phyloP scores from a whole-genome alignment of 2,888 invertebrate species.

The Prosapia bicincta region DNA sequence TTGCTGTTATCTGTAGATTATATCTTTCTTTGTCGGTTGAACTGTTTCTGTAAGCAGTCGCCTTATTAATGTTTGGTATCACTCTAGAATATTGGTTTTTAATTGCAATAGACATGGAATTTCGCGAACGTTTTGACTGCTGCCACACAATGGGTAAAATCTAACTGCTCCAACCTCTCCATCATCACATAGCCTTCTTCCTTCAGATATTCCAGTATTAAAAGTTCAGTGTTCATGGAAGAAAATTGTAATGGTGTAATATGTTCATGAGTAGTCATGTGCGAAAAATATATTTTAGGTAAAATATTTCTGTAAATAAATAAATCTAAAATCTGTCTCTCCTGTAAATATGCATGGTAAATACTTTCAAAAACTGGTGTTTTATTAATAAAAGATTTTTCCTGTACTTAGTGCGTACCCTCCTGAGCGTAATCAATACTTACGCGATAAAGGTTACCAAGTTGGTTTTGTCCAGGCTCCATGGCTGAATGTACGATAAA shows the following conservation, averaged over 20 bases:
- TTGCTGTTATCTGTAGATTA: not conserved
- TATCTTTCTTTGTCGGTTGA: not conserved
- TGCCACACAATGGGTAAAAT: constrained; percentile 15
- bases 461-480: constrained; percentile 8
- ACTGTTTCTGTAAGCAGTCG: not conserved
- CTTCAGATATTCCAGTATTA: constrained; percentile 15
- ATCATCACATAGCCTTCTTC: constrained; percentile 12
- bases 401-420: not conserved
- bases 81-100: not conserved
- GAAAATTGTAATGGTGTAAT: not conserved
- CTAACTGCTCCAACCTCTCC: constrained; percentile 14
- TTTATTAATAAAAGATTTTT: constrained; percentile 11
- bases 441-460: constrained; percentile 6
- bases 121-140: constrained; percentile 16
- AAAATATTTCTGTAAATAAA: not conserved
- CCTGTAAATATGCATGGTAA: not conserved
- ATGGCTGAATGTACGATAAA: not conserved
- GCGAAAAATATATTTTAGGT: constrained; percentile 5
- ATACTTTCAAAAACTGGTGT: not conserved
- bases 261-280: not conserved
- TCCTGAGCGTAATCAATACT: constrained; percentile 5
- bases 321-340: constrained; percentile 9
- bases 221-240: not conserved
- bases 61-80: not conserved
- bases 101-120: constrained; percentile 16